Base-by-base conservation (phyloP, 2,797 vertebrate genomes). In the Macropodus opercularis region DNA sequence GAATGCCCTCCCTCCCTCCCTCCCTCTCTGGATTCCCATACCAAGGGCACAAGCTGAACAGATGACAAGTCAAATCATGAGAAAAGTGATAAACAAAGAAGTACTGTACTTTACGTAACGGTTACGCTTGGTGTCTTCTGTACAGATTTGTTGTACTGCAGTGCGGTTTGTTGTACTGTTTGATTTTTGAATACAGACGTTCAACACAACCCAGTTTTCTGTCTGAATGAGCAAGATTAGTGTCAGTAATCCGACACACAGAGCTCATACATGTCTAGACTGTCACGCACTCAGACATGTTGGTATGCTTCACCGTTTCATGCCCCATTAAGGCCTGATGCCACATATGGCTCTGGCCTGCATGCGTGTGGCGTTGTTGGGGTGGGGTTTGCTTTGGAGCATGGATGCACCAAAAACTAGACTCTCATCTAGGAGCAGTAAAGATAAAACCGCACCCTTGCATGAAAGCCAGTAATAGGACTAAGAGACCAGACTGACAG, bases 401-500 rank as follows among this genome's bases (percentile, higher is more conserved):
- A n/a, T 15, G 3, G 19, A 32, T 31, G 5, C 12, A 27, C 53
- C 47, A 63, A 41, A 75, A 57, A 67, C 53, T 22, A 71, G 50
- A 68, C 34, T 47, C 17, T 26, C 22, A 55, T 64, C 15, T 18
- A 59, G 24, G 8, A 55, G 46, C 29, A 52, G 54, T 75, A 57
- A 65, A 64, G 15, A 56, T 13, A 6, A 21, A 32, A 56, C 11
- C 52, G 46, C 31, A 48, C 32, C 44, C 22, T 48, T n/a, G 53
- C 34, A 61, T 6, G 31, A 72, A 69, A 56, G 44, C 26, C 48
- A 75, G 48, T 60, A 27, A 42, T 11, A 26, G 42, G 36, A 58
- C 58, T 69, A 18, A n/a, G 67, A 53, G 66, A 65, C 53, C 53
- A 5, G 57, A 61, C 34, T 26, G 69, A 76, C 78, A 73, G 69